Percentiles rank a stretch among this genome's conserved stretches.
These are phyloP conservation scores for Crematogaster levior DNA, from an alignment of 2,888 invertebrate genomes.

Conservation along the genomic window DNA sequence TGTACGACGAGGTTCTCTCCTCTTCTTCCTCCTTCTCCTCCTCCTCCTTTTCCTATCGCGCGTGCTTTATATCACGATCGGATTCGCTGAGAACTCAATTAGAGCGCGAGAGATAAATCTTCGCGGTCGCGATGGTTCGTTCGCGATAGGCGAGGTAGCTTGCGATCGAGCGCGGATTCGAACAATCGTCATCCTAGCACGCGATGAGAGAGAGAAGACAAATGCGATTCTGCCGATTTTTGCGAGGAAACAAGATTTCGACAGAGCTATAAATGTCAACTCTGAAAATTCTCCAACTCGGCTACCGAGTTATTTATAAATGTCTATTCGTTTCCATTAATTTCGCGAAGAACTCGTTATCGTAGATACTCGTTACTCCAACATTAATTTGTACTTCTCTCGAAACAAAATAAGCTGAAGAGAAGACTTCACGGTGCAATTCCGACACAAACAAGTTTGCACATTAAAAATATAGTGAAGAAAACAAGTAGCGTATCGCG, in stretches of 20 bases:
- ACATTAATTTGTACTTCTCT: neutral
- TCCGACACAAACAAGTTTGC: neutral
- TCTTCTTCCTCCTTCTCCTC: neutral
- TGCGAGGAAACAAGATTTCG: neutral
- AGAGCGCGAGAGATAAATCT: constrained; percentile 36
- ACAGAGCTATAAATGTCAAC: too few species aligned
- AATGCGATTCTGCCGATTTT: neutral
- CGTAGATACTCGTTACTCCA: too few species aligned
- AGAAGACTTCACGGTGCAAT: neutral
- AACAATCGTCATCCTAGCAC: neutral
- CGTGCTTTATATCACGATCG: constrained; percentile 35
- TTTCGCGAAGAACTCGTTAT: neutral
- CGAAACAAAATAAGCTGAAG: neutral
- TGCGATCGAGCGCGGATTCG: neutral
- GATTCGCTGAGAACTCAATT: constrained; percentile 35
- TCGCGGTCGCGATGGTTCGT: neutral
- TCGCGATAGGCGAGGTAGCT: neutral
- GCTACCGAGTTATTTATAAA: neutral
- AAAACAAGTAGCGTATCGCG: neutral
- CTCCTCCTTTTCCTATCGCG: neutral
- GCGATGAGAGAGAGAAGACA: neutral
- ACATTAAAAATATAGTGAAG: neutral
- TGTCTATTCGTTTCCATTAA: neutral
- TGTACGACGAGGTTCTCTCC: neutral
- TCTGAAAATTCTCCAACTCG: neutral